Evolutionary conservation across 2,113 vertebrate species (phyloP).

Genomic region (Eublepharis macularius): DNA sequence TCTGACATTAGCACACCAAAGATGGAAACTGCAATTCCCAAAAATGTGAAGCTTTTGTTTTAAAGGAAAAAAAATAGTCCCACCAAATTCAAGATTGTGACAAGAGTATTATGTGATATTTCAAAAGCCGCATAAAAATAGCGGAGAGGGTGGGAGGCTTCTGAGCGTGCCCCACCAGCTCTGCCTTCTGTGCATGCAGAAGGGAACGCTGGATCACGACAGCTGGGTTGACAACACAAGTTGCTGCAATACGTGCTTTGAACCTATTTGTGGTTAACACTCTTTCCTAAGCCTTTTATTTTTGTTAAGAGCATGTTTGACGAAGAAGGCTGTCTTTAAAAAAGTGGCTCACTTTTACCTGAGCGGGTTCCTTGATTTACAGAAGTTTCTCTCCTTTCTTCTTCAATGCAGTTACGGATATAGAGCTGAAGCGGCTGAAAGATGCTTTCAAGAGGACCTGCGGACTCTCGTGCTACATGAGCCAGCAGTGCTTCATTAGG

Average conservation of each 20-base stretch:
- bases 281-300: neutral
- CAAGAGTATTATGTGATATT: too few relatives aligned
- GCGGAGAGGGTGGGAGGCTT: neutral
- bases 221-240: neutral
- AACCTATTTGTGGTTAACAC: rapidly evolving
- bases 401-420: slow-evolving; percentile 87
- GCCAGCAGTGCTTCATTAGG: slow-evolving; percentile 95
- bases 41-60: neutral
- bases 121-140: neutral
- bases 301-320: neutral
- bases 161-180: neutral
- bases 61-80: too few relatives aligned
- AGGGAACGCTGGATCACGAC: neutral
- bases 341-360: neutral
- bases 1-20: neutral
- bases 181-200: neutral
- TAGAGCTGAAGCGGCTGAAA: slow-evolving; percentile 95
- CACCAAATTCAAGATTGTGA: too few relatives aligned
- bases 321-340: neutral
- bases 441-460: slow-evolving; percentile 99
- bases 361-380: slow-evolving; percentile 1
- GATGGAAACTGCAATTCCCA: neutral
- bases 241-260: neutral
- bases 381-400: slow-evolving; percentile 25
- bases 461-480: slow-evolving; percentile 95